phyloP scores from a whole-genome alignment of 2,888 invertebrate species.

The Pristionchus japonicus region DNA sequence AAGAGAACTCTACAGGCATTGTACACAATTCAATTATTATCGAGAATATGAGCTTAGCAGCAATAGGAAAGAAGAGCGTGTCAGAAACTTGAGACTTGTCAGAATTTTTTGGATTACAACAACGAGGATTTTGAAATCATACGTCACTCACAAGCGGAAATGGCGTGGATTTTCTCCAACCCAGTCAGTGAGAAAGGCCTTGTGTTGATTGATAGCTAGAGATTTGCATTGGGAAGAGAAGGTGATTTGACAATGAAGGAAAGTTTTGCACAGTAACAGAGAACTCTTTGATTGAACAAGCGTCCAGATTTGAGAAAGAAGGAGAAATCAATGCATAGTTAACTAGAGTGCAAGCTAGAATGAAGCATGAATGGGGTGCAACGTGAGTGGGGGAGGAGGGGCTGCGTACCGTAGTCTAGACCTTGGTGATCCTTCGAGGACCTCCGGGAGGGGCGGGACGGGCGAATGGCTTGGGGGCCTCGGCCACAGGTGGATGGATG shows the following conservation, averaged over 20 bases:
- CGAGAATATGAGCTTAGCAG: slow-evolving; percentile 23
- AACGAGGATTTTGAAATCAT: slow-evolving; percentile 29
- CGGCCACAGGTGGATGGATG: slow-evolving; percentile 79
- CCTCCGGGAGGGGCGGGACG: slow-evolving; percentile 91
- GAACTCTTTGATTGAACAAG: slow-evolving; percentile 30
- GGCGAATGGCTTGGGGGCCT: slow-evolving; percentile 85
- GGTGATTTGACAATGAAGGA: slow-evolving; percentile 14
- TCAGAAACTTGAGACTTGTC: slow-evolving; percentile 35
- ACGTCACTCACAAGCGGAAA: neutral
- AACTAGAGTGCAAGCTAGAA: neutral
- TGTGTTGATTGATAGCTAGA: slow-evolving; percentile 8
- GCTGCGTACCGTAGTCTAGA: slow-evolving; percentile 43
- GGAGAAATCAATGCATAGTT: slow-evolving; percentile 33
- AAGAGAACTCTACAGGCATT: slow-evolving; percentile 35
- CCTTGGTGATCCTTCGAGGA: slow-evolving; percentile 71
- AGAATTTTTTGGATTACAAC: neutral
- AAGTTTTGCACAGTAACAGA: slow-evolving; percentile 16
- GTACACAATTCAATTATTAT: slow-evolving; percentile 35
- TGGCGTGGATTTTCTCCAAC: slow-evolving; percentile 26
- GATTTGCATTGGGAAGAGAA: neutral
- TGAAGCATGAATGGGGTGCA: slow-evolving; percentile 9
- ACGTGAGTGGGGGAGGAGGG: neutral
- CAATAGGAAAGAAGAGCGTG: neutral
- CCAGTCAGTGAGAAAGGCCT: slow-evolving; percentile 8
- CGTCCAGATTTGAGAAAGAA: neutral